These are phyloP conservation scores for Pseudopleuronectes americanus DNA, from an alignment of 2,797 vertebrate species.

Conservation along the genomic window DNA sequence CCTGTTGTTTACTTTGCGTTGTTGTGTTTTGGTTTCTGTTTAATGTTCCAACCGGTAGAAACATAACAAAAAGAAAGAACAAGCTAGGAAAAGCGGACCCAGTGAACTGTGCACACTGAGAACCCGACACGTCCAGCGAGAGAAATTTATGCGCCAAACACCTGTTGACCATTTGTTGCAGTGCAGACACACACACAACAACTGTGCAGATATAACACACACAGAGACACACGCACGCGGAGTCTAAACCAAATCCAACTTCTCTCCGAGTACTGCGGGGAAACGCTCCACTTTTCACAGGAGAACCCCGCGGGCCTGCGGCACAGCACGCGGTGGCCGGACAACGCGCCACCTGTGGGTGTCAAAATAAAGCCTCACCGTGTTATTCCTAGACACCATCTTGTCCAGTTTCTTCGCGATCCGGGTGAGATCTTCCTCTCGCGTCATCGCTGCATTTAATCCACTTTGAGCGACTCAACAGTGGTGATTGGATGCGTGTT, in stretches of 20 bases:
- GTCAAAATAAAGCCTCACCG: slow-evolving; percentile 87
- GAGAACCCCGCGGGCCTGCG: slow-evolving; percentile 31
- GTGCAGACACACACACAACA: slow-evolving; percentile 18
- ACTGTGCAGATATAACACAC: background rate
- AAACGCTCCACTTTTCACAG: background rate
- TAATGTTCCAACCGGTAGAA: background rate
- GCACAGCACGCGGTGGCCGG: slow-evolving; percentile 49
- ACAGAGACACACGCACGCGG: background rate
- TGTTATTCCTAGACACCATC: slow-evolving; percentile 95
- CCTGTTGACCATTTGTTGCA: slow-evolving; percentile 75
- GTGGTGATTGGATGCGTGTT: background rate
- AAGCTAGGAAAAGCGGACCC: background rate
- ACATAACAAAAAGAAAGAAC: background rate
- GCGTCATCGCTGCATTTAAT: slow-evolving; percentile 86
- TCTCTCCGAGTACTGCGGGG: background rate
- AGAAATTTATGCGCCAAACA: slow-evolving; percentile 60
- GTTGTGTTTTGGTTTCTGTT: background rate
- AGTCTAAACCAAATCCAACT: background rate
- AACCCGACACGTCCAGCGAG: slow-evolving; percentile 6
- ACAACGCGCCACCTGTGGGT: slow-evolving; percentile 70
- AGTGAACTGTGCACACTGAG: too few relatives aligned
- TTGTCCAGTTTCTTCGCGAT: slow-evolving; percentile 96
- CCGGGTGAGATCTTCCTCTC: slow-evolving; percentile 91
- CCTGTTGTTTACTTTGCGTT: slow-evolving; percentile 52
- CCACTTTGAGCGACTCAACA: background rate